Evolutionary conservation across 2,113 vertebrate species (phyloP), one percentile per base, ranked within the genome.

Genomic region (Cichladusa arquata): DNA sequence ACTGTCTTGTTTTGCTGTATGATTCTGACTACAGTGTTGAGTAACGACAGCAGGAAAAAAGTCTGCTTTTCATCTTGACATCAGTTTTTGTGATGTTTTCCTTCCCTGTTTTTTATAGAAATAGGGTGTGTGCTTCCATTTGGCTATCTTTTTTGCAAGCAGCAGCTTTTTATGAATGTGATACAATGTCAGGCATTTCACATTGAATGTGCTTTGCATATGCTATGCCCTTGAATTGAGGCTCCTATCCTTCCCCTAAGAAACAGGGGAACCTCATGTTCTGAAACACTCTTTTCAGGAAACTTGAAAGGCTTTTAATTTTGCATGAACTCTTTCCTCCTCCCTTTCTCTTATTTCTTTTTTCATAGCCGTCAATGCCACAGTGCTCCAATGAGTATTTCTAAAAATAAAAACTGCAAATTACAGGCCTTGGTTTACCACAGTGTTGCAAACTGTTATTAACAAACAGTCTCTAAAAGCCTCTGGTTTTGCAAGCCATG

Each of bases 361-460:
- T 88, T 90, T 86, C 81, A 84, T 47, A 94, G 60, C 51, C 28
- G 48, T 95, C 66, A 95, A 89, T 89, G 48, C 69, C 88, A 77
- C 81, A 81, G 78, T 65, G 54, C 71, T 95, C 57, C 81, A 88
- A 87, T 95, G 92, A 92, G 50, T 56, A 88, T 77, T 78, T 91
- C 92, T 97, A 96, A 97, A 98, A 97, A 97, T 96, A 97, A 95
- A 93, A 74, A 76, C 76, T 88, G 36, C 38, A 97, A 96, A 97
- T 97, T 93, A 95, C 31, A 97, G 86, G 61, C 72, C 66, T 85
- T 81, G 66, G 45, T 71, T 95, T 93, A 66, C 76, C 83, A 84
- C 38, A 96, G n/a, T 88, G 70, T 78, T 83, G 42, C 26, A 90
- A 89, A 76, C 42, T 84, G 65, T 94, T 73, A 92, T 97, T 97